Conservation (phyloP, 2,888 invertebrate genomes). For the Petrophora chlorosata region DNA sequence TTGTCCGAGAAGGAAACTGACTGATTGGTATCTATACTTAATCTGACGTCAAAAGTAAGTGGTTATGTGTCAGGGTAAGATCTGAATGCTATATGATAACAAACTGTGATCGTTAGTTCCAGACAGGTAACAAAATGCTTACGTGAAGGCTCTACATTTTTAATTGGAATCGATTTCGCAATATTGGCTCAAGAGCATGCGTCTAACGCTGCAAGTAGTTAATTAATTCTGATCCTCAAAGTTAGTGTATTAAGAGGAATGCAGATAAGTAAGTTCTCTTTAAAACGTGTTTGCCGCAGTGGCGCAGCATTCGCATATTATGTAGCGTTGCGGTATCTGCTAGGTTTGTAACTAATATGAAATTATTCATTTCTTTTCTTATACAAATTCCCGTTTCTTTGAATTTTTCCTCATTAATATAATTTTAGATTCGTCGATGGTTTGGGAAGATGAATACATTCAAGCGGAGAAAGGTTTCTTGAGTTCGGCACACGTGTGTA, state of each 20-base stretch:
- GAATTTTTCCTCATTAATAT: no score
- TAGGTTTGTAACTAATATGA: no score
- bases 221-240: neutral
- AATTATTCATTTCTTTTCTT: no score
- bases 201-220: neutral
- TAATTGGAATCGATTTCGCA: conserved; percentile 1
- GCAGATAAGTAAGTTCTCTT: no score
- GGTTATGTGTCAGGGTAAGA: conserved; percentile 34
- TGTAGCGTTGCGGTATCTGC: no score
- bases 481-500: neutral
- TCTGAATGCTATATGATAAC: conserved; percentile 23
- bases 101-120: conserved; percentile 14
- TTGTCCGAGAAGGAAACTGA: conserved; percentile 34
- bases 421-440: no score
- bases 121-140: conserved; percentile 1
- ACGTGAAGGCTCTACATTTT: conserved; percentile 3
- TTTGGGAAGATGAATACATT: neutral
- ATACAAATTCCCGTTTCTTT: no score
- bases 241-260: no score
- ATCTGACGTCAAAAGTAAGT: conserved; percentile 26
- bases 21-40: conserved; percentile 10
- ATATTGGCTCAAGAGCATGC: neutral
- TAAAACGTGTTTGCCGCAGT: neutral
- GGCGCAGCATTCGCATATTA: neutral
- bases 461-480: neutral